Percentiles rank a stretch among this genome's conserved stretches.
Evolutionary conservation across 2,797 vertebrate genomes (phyloP).

Genomic region (Zalophus californianus): DNA sequence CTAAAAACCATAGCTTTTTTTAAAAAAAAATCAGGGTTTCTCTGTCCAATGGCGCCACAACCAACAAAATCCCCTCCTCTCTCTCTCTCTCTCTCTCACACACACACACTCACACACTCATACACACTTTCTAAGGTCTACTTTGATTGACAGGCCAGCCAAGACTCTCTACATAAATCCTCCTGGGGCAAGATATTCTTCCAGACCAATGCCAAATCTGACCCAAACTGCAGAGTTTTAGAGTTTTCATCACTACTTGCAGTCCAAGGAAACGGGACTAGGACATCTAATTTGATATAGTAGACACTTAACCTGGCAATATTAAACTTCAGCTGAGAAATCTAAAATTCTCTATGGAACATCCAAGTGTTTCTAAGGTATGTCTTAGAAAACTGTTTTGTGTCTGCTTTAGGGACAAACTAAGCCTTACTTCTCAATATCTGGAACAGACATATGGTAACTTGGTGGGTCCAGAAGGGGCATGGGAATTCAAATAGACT

Average conservation of each 20-base stretch:
- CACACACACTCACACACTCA: no score
- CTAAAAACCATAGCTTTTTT: conserved; percentile 28
- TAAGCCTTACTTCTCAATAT: conserved; percentile 21
- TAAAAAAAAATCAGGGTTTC: conserved; percentile 12
- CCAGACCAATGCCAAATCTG: not conserved
- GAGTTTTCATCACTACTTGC: not conserved
- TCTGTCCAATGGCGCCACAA: not conserved
- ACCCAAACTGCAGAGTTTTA: not conserved
- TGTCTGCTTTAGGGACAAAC: not conserved
- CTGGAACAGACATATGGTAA: not conserved
- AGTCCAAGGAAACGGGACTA: not conserved
- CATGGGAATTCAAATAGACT: not conserved
- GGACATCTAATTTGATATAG: not conserved
- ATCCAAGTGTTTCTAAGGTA: not conserved
- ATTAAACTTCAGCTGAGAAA: conserved; percentile 1
- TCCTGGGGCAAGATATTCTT: not conserved
- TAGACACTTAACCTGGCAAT: not conserved
- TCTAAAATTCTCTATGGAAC: not conserved
- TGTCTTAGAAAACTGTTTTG: not conserved
- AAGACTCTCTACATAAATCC: not conserved
- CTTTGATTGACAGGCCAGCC: not conserved
- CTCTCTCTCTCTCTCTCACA: not conserved
- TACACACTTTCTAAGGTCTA: not conserved
- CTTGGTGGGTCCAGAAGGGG: not conserved
- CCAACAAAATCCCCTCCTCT: not conserved